Conservation (phyloP, 2,113 vertebrate genomes). For the Anguilla rostrata region DNA sequence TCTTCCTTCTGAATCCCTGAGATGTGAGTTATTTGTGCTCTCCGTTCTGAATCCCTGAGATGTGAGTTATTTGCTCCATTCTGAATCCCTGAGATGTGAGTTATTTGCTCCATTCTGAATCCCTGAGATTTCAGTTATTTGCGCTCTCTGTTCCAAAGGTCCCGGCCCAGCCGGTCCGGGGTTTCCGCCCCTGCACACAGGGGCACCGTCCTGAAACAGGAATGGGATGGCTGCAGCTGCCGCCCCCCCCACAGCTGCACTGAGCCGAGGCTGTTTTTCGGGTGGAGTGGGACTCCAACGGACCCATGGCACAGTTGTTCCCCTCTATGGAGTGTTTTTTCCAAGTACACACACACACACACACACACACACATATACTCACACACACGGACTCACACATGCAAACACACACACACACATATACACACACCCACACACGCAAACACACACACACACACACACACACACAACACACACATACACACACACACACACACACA, state of each 20-base stretch:
- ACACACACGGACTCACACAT: conserved; percentile 5
- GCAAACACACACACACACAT: conserved; percentile 19
- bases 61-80: too few relatives aligned
- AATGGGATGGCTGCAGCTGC: not conserved
- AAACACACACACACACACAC: conserved; percentile 5
- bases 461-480: not conserved
- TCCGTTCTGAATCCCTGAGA: too few relatives aligned
- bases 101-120: not conserved
- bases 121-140: too few relatives aligned
- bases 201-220: not conserved
- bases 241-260: not conserved
- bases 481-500: not conserved
- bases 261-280: not conserved
- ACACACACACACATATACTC: not conserved
- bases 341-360: not conserved
- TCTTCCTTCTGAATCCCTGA: not conserved
- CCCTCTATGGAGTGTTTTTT: conserved; percentile 18
- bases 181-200: not conserved
- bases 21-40: not conserved
- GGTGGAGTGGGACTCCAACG: not conserved
- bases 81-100: not conserved
- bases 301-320: conserved; percentile 18
- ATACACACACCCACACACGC: not conserved
- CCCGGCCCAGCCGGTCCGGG: not conserved
- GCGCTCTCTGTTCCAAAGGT: too few relatives aligned